These are phyloP conservation scores for Steinernema hermaphroditum DNA, from an alignment of 2,888 invertebrate genomes.

Conservation along the genomic window DNA sequence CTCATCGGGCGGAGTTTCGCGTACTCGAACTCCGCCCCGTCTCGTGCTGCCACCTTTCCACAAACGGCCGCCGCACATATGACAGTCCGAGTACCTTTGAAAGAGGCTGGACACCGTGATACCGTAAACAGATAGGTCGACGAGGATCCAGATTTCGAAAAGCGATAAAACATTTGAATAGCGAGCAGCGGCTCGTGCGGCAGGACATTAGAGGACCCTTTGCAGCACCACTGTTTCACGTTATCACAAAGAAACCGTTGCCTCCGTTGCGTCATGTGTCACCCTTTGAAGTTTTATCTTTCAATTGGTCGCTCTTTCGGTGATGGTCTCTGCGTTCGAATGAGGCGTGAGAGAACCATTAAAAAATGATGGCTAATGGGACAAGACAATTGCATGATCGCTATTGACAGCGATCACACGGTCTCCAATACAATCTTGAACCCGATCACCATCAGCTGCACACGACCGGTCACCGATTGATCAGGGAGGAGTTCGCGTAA, in stretches of 20 bases:
- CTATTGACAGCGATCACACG: too few species aligned
- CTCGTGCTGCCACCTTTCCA: background rate
- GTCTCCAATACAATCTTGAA: background rate
- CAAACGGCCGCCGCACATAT: background rate
- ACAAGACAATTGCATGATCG: too few species aligned
- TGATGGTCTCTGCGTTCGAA: background rate
- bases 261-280: constrained; percentile 26
- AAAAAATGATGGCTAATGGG: too few species aligned
- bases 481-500: background rate
- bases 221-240: constrained; percentile 20
- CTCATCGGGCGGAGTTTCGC: background rate
- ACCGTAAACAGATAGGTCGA: constrained; percentile 1
- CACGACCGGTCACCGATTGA: background rate
- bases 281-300: constrained; percentile 19
- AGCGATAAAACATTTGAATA: background rate
- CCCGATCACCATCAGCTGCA: background rate
- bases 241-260: background rate
- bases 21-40: background rate
- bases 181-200: background rate
- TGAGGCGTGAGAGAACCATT: too few species aligned
- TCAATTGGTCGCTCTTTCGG: constrained; percentile 2
- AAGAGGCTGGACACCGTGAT: background rate
- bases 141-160: background rate
- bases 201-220: background rate
- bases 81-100: background rate